Evolutionary conservation across 2,797 vertebrate species (phyloP).

Genomic region (Acanthornis magna): DNA sequence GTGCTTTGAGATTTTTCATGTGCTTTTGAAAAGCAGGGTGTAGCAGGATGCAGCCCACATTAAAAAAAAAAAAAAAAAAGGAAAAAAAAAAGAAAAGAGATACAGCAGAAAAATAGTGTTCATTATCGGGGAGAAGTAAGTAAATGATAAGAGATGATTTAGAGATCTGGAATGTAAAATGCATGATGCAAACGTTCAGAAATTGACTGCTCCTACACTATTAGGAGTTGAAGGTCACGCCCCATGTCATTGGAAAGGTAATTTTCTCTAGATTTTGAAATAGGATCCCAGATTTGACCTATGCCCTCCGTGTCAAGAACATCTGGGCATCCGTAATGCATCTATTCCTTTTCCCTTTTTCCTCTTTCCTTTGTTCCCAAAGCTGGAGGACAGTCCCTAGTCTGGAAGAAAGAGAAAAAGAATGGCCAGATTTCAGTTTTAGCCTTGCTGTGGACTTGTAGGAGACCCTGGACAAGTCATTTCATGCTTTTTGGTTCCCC

Average conservation of each 20-base stretch:
- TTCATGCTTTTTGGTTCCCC: background rate
- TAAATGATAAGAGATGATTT: constrained; percentile 61
- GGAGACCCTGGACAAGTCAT: background rate
- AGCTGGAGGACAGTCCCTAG: background rate
- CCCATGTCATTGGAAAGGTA: constrained; percentile 65
- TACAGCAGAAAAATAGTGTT: constrained; percentile 15
- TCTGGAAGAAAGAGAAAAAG: background rate
- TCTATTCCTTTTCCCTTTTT: constrained; percentile 19
- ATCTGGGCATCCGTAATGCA: constrained; percentile 58
- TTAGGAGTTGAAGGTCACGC: constrained; percentile 63
- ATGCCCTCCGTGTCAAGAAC: constrained; percentile 28
- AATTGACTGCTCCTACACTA: constrained; percentile 52
- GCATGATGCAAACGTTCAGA: constrained; percentile 5
- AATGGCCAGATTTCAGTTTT: background rate
- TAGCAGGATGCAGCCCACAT: constrained; percentile 1
- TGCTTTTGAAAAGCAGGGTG: constrained; percentile 10
- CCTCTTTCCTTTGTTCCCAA: constrained; percentile 23
- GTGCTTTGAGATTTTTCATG: constrained; percentile 25
- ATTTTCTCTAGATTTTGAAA: constrained; percentile 69
- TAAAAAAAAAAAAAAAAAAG: background rate
- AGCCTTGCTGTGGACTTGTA: background rate
- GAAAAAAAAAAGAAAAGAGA: background rate
- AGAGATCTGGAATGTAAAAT: constrained; percentile 55
- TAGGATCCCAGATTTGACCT: constrained; percentile 61
- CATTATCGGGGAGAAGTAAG: background rate